phyloP scores from a whole-genome alignment of 2,113 vertebrate genomes.

The Lophochroa leadbeateri region DNA sequence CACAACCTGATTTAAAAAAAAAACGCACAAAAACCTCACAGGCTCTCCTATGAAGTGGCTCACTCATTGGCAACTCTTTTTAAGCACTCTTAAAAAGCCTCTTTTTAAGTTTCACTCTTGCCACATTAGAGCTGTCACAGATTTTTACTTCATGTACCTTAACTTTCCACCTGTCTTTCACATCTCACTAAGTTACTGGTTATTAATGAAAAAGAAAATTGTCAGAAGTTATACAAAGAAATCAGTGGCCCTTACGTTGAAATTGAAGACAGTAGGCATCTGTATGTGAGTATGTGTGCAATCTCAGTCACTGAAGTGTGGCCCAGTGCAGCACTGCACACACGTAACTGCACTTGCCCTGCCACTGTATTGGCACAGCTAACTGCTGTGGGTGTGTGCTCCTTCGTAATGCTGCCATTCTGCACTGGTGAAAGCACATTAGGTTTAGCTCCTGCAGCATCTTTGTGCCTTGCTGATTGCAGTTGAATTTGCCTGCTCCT shows the following conservation, averaged over 20 bases:
- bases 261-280: neutral
- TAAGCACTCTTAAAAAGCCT: neutral
- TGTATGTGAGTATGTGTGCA: too few relatives aligned
- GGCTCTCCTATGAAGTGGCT: neutral
- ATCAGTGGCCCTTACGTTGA: neutral
- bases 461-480: neutral
- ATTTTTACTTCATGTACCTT: neutral
- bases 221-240: neutral
- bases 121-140: neutral
- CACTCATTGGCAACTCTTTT: neutral
- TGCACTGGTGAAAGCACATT: neutral
- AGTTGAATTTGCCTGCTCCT: neutral
- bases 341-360: neutral
- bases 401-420: neutral
- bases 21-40: neutral
- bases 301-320: neutral
- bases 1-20: neutral
- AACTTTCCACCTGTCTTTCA: neutral
- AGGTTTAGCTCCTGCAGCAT: neutral
- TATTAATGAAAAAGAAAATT: neutral
- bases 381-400: accelerated
- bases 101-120: neutral
- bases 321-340: too few relatives aligned
- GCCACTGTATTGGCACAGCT: accelerated
- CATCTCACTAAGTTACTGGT: neutral